Evolutionary conservation across 1,140 invertebrate genomes (phyloP).

Genomic region (Diabrotica virgifera): DNA sequence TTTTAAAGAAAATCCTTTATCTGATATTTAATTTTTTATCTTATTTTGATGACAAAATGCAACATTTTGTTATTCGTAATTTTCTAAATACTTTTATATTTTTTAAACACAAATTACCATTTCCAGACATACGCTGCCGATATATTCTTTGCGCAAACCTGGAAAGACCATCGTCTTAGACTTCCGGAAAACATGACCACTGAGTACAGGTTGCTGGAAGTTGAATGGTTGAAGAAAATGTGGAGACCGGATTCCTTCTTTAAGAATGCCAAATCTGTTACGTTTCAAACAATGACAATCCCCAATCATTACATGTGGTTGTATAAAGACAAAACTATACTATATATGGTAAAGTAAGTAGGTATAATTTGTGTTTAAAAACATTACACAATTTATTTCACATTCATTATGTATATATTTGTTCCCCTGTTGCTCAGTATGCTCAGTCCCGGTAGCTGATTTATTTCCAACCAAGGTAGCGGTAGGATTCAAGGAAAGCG

Average conservation of each 20-base stretch:
- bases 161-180: conserved; percentile 84
- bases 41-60: too few species aligned
- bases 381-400: too few species aligned
- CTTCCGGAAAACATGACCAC: conserved; percentile 89
- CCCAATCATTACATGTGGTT: conserved; percentile 89
- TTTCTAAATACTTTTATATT: background rate
- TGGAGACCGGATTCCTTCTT: conserved; percentile 88
- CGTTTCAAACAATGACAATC: conserved; percentile 91
- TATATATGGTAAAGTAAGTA: conserved; percentile 82
- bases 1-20: too few species aligned
- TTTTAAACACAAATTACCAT: background rate
- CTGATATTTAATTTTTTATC: too few species aligned
- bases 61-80: too few species aligned
- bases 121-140: conserved; percentile 79
- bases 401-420: too few species aligned
- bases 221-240: conserved; percentile 87
- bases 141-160: conserved; percentile 88
- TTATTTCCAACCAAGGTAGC: too few species aligned
- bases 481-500: too few species aligned
- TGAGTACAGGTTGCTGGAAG: conserved; percentile 81
- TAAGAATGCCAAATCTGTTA: conserved; percentile 88
- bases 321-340: conserved; percentile 82
- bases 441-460: too few species aligned
- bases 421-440: too few species aligned
- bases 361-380: background rate